These are phyloP conservation scores for Jaculus jaculus DNA, from an alignment of 2,113 vertebrate species.

Conservation along the genomic window DNA sequence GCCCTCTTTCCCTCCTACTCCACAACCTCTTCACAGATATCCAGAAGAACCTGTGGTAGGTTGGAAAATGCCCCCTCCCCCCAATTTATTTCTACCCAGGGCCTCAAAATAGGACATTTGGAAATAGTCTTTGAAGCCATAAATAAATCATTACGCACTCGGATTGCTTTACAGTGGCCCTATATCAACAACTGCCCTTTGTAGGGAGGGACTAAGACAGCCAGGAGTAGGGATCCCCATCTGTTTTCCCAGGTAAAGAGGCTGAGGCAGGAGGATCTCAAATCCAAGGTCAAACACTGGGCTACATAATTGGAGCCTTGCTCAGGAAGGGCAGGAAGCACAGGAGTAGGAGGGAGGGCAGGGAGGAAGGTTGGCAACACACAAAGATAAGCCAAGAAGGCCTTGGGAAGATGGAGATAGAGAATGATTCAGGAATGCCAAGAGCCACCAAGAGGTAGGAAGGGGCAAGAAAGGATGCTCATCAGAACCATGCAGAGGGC, in stretches of 20 bases:
- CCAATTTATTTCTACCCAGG: neutral
- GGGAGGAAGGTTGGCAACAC: neutral
- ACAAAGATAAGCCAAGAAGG: neutral
- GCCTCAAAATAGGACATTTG: neutral
- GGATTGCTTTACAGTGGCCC: neutral
- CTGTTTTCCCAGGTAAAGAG: neutral
- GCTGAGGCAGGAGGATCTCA: neutral
- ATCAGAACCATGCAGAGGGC: neutral
- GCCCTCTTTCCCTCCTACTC: neutral
- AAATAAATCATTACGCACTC: neutral
- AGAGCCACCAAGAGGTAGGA: neutral
- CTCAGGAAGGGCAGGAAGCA: neutral
- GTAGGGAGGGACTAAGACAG: neutral
- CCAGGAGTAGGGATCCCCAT: neutral
- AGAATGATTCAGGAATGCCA: neutral
- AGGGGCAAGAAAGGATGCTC: neutral
- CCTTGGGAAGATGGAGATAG: fast-evolving
- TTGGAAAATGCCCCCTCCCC: neutral
- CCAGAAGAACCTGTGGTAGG: neutral
- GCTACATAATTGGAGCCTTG: neutral
- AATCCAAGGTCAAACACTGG: neutral
- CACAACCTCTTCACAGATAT: neutral
- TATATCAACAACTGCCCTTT: neutral
- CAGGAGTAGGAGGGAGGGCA: too few species aligned
- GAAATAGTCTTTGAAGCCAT: neutral